Percentiles rank a stretch among this genome's conserved stretches.
These are phyloP conservation scores for Cryptomyrus ogoouensis DNA, from an alignment of 2,113 vertebrate species.

Conservation along the genomic window DNA sequence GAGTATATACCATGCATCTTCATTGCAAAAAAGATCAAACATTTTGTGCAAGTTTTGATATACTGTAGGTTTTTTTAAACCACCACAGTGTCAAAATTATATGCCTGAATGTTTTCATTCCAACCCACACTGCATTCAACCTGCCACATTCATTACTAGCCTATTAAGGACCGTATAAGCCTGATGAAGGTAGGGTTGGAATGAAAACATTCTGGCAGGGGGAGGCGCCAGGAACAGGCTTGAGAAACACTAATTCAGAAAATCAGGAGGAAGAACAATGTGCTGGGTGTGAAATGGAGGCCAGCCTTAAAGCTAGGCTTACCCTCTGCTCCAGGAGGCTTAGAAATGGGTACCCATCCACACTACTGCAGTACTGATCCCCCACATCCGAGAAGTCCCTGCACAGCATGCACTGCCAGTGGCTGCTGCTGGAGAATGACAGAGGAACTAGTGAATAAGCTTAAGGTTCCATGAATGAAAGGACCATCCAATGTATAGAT, in stretches of 20 bases:
- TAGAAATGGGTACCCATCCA: background rate
- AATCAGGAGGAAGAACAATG: background rate
- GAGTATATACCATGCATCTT: background rate
- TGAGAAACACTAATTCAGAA: background rate
- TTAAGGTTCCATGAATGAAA: background rate
- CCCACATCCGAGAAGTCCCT: slow-evolving; percentile 6
- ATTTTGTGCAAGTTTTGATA: too few species aligned
- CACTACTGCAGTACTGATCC: background rate
- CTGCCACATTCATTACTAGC: background rate
- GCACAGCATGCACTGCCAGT: slow-evolving; percentile 33
- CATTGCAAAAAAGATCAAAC: background rate
- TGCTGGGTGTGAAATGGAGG: background rate
- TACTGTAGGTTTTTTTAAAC: too few species aligned
- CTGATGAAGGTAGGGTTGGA: too few species aligned
- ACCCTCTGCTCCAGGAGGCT: slow-evolving; percentile 27
- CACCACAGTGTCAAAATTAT: too few species aligned
- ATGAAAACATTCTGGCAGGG: background rate
- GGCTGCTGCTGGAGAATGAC: background rate
- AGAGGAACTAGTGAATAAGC: background rate
- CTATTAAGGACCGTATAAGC: too few species aligned
- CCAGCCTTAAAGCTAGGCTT: background rate
- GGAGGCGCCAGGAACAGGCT: background rate
- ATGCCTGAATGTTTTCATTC: background rate
- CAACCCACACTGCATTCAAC: background rate
- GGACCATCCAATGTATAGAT: background rate